Conservation (phyloP, 2,113 vertebrate genomes). For the Prionailurus bengalensis region DNA sequence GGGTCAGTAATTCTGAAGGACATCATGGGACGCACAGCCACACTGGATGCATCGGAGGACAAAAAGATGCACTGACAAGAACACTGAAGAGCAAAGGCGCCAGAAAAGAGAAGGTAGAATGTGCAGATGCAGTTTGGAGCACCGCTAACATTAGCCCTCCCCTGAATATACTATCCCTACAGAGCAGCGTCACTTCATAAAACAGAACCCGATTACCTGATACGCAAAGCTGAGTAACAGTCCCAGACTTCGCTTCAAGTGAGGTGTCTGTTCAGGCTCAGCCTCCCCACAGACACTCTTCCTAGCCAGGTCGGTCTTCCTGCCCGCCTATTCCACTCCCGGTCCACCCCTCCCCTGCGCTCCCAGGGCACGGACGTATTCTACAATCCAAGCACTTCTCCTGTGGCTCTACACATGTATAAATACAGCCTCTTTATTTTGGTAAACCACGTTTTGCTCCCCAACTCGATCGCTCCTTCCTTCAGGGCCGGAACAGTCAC, state of each 20-base stretch:
- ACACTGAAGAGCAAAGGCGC: not conserved
- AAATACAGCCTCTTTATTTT: not conserved
- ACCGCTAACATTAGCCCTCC: not conserved
- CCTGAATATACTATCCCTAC: not conserved
- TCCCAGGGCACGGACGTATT: not conserved
- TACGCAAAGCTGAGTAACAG: not conserved
- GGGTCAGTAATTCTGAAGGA: not conserved
- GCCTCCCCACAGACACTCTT: not conserved
- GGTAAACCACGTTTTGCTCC: not conserved
- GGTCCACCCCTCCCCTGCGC: not conserved
- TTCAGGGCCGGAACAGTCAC: not conserved
- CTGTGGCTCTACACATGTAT: not conserved
- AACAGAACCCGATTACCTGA: not conserved
- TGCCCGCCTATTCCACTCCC: fast-evolving
- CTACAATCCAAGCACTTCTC: not conserved
- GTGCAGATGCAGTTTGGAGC: not conserved
- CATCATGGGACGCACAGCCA: not conserved
- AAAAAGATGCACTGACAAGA: not conserved
- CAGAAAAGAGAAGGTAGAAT: not conserved
- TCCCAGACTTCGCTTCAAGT: not conserved
- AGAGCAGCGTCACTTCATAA: not conserved
- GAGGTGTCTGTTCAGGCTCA: not conserved
- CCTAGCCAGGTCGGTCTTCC: not conserved
- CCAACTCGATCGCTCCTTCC: not conserved
- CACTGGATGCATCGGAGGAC: not conserved